A percentile compares a stretch with the other conserved stretches of the same genome.
Conservation (phyloP, 2,888 invertebrate species). For the Lasioglossum leucozonium region DNA sequence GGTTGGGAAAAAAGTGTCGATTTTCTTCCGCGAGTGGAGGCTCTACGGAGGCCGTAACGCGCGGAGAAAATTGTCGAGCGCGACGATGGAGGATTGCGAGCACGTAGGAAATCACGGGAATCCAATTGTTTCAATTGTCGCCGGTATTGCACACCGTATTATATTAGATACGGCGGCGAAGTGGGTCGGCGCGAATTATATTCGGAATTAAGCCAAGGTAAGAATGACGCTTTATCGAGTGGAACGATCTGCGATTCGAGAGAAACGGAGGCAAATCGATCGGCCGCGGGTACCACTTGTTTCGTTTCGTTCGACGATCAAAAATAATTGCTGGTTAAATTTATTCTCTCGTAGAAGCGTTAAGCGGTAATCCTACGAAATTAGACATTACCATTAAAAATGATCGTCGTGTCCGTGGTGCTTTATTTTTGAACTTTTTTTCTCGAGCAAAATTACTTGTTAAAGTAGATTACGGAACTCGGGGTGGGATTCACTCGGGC, state of each 20-base stretch:
- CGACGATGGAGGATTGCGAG: neutral
- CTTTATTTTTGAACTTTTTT: neutral
- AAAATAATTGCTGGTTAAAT: neutral
- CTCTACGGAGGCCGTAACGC: neutral
- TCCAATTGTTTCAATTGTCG: constrained; percentile 6
- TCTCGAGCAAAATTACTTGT: neutral
- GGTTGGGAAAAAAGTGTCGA: neutral
- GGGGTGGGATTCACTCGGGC: neutral
- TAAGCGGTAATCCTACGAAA: too few relatives aligned
- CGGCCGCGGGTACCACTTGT: neutral
- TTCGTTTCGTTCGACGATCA: neutral
- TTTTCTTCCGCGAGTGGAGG: neutral
- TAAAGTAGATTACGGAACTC: neutral
- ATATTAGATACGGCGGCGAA: neutral
- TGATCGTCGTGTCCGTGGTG: neutral
- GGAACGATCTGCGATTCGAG: neutral
- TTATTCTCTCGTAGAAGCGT: neutral
- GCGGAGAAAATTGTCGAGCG: neutral
- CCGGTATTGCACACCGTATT: neutral
- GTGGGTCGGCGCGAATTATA: neutral
- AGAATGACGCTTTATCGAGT: neutral
- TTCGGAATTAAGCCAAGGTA: neutral
- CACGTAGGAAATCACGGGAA: constrained; percentile 5
- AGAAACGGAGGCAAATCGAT: neutral
- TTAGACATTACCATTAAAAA: neutral